These are phyloP conservation scores for Seriola aureovittata DNA, from an alignment of 2,113 vertebrate species.

Conservation along the genomic window DNA sequence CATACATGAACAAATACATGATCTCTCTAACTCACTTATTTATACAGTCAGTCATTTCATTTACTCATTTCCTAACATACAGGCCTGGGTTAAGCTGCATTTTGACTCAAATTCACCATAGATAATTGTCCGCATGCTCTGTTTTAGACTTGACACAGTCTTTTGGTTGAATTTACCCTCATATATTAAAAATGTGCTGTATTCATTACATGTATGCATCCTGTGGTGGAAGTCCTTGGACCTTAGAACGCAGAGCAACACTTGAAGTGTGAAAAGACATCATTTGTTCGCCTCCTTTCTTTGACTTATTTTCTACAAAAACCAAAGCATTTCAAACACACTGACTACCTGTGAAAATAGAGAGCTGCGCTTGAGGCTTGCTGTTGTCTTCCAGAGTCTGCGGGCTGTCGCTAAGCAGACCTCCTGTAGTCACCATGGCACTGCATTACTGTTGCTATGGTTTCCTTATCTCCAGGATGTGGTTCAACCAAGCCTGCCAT, in stretches of 20 bases:
- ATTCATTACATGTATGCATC: background rate
- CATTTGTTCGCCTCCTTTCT: background rate
- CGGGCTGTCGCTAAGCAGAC: slow-evolving; percentile 50
- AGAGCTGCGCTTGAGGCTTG: slow-evolving; percentile 41
- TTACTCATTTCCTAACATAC: background rate
- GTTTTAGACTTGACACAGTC: background rate
- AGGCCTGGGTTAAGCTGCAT: background rate
- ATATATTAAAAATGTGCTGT: background rate
- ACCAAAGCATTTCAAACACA: background rate
- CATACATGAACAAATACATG: slow-evolving; percentile 9
- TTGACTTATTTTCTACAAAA: background rate
- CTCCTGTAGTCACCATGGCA: slow-evolving; percentile 71
- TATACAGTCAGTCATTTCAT: background rate
- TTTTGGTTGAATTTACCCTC: background rate
- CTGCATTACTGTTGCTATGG: slow-evolving; percentile 84
- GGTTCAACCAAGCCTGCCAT: slow-evolving; percentile 78
- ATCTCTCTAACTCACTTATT: slow-evolving; percentile 1
- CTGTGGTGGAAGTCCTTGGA: background rate
- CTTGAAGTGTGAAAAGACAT: slow-evolving; percentile 1
- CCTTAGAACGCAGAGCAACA: background rate
- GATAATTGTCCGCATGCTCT: background rate
- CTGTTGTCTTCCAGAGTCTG: slow-evolving; percentile 49
- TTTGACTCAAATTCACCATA: background rate
- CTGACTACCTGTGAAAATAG: background rate
- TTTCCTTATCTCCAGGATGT: slow-evolving; percentile 81